These are phyloP conservation scores for Pterostichus madidus DNA, from an alignment of 2,888 invertebrate species.

Conservation along the genomic window DNA sequence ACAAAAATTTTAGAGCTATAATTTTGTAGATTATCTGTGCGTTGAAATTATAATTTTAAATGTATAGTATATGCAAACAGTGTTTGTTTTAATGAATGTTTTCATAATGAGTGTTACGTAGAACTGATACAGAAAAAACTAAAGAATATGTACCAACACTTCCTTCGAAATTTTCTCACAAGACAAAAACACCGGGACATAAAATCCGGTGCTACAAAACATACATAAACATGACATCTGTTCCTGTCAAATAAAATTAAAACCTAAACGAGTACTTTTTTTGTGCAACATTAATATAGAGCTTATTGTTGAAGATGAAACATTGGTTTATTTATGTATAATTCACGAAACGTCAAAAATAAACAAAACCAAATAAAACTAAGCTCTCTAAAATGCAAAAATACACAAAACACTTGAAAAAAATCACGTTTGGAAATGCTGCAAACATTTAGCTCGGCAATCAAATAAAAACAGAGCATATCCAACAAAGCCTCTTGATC, in stretches of 20 bases:
- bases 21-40: no score
- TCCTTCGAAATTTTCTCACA: conserved; percentile 50
- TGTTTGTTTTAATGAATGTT: conserved; percentile 32
- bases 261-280: neutral
- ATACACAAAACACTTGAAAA: conserved; percentile 11
- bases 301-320: conserved; percentile 7
- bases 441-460: conserved; percentile 24
- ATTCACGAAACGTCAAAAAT: conserved; percentile 2
- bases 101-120: conserved; percentile 25
- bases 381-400: neutral
- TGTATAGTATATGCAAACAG: neutral
- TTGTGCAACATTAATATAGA: neutral
- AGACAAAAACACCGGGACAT: conserved; percentile 42
- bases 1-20: no score
- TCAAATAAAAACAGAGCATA: conserved; percentile 42
- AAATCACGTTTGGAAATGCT: conserved; percentile 33
- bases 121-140: conserved; percentile 22
- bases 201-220: conserved; percentile 44
- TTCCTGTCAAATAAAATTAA: conserved; percentile 28
- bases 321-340: neutral
- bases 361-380: neutral
- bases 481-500: conserved; percentile 41
- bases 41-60: conserved; percentile 29
- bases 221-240: conserved; percentile 39
- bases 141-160: conserved; percentile 34